Evolutionary conservation across 35 echinoderm and acorn worm genomes (phyloP).

Genomic region (Nesometra sesokonis): DNA sequence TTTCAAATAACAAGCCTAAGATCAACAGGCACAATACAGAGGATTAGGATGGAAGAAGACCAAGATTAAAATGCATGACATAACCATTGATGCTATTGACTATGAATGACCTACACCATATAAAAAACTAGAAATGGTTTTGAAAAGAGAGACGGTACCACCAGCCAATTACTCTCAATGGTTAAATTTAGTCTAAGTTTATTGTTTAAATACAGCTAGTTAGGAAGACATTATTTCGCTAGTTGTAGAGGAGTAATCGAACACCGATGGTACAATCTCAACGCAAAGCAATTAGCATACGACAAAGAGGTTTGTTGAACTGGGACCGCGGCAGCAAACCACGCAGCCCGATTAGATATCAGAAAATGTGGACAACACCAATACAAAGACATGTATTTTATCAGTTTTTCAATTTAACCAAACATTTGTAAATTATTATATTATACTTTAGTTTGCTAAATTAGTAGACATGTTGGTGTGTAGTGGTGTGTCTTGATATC

Average conservation of each 20-base stretch:
- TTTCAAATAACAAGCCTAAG: conserved; percentile 93
- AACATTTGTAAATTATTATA: too few species aligned
- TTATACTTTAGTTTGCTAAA: too few species aligned
- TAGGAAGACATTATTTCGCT: too few species aligned
- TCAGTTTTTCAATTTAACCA: too few species aligned
- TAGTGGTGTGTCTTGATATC: not conserved
- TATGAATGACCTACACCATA: not conserved
- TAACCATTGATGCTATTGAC: too few species aligned
- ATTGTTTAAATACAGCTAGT: not conserved
- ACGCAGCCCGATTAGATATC: not conserved
- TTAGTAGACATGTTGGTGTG: not conserved
- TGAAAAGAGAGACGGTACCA: not conserved
- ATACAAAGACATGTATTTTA: not conserved
- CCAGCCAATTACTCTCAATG: not conserved
- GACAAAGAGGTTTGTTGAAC: not conserved
- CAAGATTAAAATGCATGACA: too few species aligned
- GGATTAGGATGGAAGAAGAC: not conserved
- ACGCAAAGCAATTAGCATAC: not conserved
- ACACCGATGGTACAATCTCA: not conserved
- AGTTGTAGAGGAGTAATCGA: not conserved
- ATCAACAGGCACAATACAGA: not conserved
- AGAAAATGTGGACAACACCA: not conserved
- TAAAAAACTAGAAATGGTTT: not conserved
- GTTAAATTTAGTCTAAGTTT: not conserved
- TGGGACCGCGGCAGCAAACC: not conserved